phyloP scores from a whole-genome alignment of 2,113 vertebrate genomes.

The Elanoides forficatus region DNA sequence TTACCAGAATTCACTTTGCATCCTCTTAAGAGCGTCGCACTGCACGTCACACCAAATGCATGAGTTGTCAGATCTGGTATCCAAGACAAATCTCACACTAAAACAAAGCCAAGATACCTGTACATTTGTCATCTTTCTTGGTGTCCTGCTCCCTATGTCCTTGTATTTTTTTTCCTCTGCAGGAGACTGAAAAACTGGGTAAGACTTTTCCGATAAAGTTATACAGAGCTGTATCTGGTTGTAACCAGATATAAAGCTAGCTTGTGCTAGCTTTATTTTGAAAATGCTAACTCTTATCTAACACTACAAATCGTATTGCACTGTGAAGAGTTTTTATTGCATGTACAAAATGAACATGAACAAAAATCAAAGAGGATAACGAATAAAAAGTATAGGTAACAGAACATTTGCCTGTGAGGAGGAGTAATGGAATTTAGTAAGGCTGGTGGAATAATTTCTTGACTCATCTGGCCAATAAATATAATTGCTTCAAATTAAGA shows the following conservation, averaged over 20 bases:
- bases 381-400: neutral
- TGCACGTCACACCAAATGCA: rapidly evolving
- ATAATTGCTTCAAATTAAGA: neutral
- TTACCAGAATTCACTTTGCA: neutral
- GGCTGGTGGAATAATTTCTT: neutral
- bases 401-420: neutral
- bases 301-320: too few species aligned
- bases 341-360: neutral
- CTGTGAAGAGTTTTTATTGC: neutral
- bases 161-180: neutral
- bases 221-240: neutral
- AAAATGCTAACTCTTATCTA: neutral
- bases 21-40: neutral
- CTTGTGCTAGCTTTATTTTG: neutral
- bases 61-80: neutral
- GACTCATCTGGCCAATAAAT: neutral
- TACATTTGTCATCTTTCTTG: neutral
- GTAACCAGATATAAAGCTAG: neutral
- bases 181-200: neutral
- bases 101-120: neutral
- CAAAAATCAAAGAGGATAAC: neutral
- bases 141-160: neutral
- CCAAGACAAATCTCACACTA: rapidly evolving
- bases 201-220: neutral
- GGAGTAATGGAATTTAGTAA: neutral